phyloP scores from a whole-genome alignment of 2,797 vertebrate genomes.

The Bufotes viridis region DNA sequence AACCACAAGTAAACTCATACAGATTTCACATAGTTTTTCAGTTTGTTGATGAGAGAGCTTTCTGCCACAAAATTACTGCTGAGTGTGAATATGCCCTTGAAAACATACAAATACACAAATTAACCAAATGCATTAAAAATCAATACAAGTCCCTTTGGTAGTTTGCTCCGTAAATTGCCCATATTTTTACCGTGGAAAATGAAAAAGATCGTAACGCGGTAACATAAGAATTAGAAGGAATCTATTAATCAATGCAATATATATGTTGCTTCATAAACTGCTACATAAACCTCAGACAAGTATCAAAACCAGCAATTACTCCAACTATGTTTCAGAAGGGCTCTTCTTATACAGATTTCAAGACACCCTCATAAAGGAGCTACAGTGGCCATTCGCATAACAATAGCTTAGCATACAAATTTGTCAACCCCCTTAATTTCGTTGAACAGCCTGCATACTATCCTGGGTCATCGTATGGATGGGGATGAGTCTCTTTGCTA shows the following conservation, averaged over 20 bases:
- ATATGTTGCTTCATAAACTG: too few relatives aligned
- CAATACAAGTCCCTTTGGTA: neutral
- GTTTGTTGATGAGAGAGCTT: neutral
- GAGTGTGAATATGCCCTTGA: neutral
- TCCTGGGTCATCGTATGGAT: neutral
- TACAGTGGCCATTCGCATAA: neutral
- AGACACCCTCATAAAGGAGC: neutral
- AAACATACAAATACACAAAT: neutral
- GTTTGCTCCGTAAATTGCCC: too few relatives aligned
- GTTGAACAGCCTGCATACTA: neutral
- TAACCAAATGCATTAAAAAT: neutral
- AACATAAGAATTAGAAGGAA: too few relatives aligned
- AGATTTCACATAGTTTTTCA: neutral
- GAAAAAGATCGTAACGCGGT: neutral
- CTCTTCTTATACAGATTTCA: neutral
- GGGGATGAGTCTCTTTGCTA: neutral
- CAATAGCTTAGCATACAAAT: neutral
- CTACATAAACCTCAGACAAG: too few relatives aligned
- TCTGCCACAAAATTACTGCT: neutral
- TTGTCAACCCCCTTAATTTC: neutral
- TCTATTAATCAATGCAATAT: too few relatives aligned
- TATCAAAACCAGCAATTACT: neutral
- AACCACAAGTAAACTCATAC: neutral
- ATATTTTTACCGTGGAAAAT: neutral
- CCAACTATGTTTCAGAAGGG: neutral